phyloP scores from a whole-genome alignment of 2,797 vertebrate genomes.

The Eurystomus glaucurus region DNA sequence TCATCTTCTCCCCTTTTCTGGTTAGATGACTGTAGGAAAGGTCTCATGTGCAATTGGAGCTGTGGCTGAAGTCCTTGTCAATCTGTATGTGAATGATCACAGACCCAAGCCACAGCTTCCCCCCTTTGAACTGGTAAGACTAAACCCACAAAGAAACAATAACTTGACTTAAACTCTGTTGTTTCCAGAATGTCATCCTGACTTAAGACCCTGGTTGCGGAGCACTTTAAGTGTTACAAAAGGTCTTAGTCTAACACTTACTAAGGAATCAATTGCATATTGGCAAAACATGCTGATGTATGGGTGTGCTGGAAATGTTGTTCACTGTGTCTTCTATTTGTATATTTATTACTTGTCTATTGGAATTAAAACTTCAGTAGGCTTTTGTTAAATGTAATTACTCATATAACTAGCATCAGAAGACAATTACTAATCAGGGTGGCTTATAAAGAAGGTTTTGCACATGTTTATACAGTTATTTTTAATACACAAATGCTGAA shows the following conservation, averaged over 20 bases:
- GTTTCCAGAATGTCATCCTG: not conserved
- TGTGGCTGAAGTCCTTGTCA: constrained; percentile 94
- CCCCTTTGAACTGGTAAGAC: constrained; percentile 88
- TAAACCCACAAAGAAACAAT: not conserved
- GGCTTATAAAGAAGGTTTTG: constrained; percentile 32
- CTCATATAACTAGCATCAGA: not conserved
- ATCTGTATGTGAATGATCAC: constrained; percentile 97
- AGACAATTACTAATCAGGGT: not conserved
- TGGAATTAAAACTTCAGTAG: constrained; percentile 25
- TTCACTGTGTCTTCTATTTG: not conserved
- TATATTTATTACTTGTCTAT: constrained; percentile 26
- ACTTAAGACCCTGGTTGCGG: not conserved
- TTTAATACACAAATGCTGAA: not conserved
- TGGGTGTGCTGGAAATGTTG: not conserved
- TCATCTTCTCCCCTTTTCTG: constrained; percentile 50
- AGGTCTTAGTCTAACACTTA: not conserved
- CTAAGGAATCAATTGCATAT: not conserved
- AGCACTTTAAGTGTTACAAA: not conserved
- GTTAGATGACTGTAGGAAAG: constrained; percentile 93
- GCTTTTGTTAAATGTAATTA: constrained; percentile 51
- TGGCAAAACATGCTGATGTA: not conserved
- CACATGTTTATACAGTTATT: constrained; percentile 8
- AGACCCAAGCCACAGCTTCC: constrained; percentile 86
- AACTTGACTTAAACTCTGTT: not conserved
- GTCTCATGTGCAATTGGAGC: constrained; percentile 92